Conservation (phyloP, 2,888 invertebrate genomes). For the Laothoe populi region DNA sequence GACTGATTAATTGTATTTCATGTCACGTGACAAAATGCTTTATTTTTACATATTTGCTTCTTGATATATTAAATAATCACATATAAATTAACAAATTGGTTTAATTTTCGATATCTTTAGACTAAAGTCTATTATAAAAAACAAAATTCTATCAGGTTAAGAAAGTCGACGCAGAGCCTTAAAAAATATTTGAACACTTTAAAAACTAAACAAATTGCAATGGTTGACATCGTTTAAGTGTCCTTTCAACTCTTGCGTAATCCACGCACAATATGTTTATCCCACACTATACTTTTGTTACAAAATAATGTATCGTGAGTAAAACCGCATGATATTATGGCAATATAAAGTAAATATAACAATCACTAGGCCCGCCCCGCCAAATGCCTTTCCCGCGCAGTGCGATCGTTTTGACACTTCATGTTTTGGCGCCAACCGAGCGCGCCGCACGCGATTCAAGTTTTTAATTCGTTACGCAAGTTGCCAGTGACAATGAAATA, state of each 20-base stretch:
- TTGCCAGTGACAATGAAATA: conserved; percentile 28
- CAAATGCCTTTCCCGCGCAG: conserved; percentile 60
- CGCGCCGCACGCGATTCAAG: conserved; percentile 42
- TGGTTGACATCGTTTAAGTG: neutral
- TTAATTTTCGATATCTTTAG: too few relatives aligned
- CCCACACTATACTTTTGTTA: neutral
- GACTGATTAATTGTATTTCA: too few relatives aligned
- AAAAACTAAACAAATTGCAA: neutral
- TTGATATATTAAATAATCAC: too few relatives aligned
- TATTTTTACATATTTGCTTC: too few relatives aligned
- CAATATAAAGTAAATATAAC: conserved; percentile 34
- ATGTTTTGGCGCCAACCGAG: conserved; percentile 63
- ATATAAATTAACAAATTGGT: too few relatives aligned
- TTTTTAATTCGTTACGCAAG: conserved; percentile 25
- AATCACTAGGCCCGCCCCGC: conserved; percentile 53
- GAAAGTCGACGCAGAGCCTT: too few relatives aligned
- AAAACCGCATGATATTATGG: conserved; percentile 8
- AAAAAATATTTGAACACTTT: neutral
- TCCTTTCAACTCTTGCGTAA: conserved; percentile 13
- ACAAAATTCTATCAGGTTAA: too few relatives aligned
- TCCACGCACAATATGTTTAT: conserved; percentile 30
- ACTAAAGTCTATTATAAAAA: too few relatives aligned
- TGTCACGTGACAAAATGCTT: too few relatives aligned
- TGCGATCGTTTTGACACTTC: conserved; percentile 67
- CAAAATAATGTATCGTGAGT: conserved; percentile 17